phyloP scores from a whole-genome alignment of 2,113 vertebrate species.

The Mormyrus iriodes region DNA sequence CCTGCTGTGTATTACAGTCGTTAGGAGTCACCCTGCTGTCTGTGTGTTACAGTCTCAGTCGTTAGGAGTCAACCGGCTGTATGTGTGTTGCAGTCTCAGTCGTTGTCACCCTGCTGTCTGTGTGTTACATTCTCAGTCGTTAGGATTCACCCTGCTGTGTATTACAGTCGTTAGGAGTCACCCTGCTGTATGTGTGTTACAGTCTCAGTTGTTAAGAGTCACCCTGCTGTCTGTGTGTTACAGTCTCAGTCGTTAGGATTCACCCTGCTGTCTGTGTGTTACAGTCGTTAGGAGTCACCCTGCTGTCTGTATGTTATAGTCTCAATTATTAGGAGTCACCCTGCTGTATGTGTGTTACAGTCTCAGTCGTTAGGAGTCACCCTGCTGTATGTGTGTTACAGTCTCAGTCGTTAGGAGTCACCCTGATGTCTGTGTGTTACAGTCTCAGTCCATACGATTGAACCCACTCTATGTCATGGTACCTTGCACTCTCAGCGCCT shows the following conservation, averaged over 20 bases:
- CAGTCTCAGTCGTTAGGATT: not conserved
- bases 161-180: slow-evolving; percentile 50
- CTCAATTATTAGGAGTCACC: slow-evolving; percentile 53
- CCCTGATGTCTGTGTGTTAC: slow-evolving; percentile 34
- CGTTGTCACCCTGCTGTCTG: not conserved
- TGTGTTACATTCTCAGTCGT: slow-evolving; percentile 50
- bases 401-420: slow-evolving; percentile 22
- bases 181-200: too few species aligned
- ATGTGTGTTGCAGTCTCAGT: slow-evolving; percentile 81
- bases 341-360: not conserved
- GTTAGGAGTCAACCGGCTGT: slow-evolving; percentile 81
- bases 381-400: not conserved
- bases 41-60: slow-evolving; percentile 69
- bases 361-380: slow-evolving; percentile 55
- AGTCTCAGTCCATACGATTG: slow-evolving; percentile 81
- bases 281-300: slow-evolving; percentile 62
- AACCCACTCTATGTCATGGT: slow-evolving; percentile 92
- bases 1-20: not conserved
- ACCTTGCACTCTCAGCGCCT: slow-evolving; percentile 83
- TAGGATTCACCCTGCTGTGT: slow-evolving; percentile 53
- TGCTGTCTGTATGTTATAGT: slow-evolving; percentile 53
- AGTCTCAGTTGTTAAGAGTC: slow-evolving; percentile 57
- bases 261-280: not conserved
- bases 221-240: slow-evolving; percentile 36
- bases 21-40: slow-evolving; percentile 26